Percentiles rank a stretch among this genome's conserved stretches.
Evolutionary conservation across 2,888 invertebrate genomes (phyloP).

Genomic region (Cryptus viduatorius): DNA sequence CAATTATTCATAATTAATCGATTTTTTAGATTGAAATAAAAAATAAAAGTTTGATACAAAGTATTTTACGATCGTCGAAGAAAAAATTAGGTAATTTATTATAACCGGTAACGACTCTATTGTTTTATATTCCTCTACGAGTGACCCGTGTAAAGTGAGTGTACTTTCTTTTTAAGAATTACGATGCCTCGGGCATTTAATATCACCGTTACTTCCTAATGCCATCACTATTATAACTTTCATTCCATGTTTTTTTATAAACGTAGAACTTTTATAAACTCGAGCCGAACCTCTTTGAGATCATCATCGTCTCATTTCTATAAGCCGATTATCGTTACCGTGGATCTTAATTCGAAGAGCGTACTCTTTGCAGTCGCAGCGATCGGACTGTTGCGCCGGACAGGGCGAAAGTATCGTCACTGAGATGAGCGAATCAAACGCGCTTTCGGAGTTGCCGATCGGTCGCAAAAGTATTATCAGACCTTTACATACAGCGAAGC

Average conservation of each 20-base stretch:
- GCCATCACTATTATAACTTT: neutral
- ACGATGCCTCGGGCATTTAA: too few species aligned
- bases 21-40: too few species aligned
- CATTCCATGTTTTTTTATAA: neutral
- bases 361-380: neutral
- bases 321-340: conserved; percentile 57
- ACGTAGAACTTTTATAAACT: neutral
- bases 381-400: conserved; percentile 43
- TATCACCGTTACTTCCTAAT: neutral
- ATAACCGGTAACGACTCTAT: too few species aligned
- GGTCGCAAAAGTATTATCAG: conserved; percentile 13
- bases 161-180: too few species aligned
- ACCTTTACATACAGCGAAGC: conserved; percentile 8
- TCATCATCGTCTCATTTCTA: conserved; percentile 24
- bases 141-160: too few species aligned
- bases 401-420: conserved; percentile 30
- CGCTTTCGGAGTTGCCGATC: conserved; percentile 8
- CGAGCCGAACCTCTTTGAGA: neutral
- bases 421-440: conserved; percentile 21
- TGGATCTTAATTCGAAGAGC: conserved; percentile 41
- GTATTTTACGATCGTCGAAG: too few species aligned
- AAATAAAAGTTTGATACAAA: too few species aligned
- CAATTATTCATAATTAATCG: too few species aligned
- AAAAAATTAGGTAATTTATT: too few species aligned
- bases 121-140: too few species aligned